Percentiles rank a stretch among this genome's conserved stretches.
Evolutionary conservation across 2,888 invertebrate genomes (phyloP).

Genomic region (Helleia helle): DNA sequence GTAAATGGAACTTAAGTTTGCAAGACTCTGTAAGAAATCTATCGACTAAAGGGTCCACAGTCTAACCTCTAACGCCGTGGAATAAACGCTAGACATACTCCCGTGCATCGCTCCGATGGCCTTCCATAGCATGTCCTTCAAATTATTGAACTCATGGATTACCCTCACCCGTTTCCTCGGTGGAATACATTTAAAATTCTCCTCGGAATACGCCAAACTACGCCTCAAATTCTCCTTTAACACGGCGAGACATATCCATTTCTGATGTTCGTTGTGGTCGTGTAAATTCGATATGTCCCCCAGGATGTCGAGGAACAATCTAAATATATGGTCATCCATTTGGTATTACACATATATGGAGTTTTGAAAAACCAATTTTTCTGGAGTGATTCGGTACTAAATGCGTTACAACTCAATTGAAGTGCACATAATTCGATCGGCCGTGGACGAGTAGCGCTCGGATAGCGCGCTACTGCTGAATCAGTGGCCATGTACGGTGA

Average conservation of each 20-base stretch:
- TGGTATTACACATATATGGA: too few relatives aligned
- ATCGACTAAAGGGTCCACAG: background rate
- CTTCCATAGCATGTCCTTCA: slow-evolving; percentile 49
- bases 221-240: slow-evolving; percentile 40
- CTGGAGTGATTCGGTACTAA: too few relatives aligned
- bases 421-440: slow-evolving; percentile 11
- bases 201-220: slow-evolving; percentile 36
- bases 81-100: slow-evolving; percentile 25
- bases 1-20: slow-evolving; percentile 13
- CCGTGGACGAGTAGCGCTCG: slow-evolving; percentile 9
- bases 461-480: slow-evolving; percentile 27
- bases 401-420: too few relatives aligned
- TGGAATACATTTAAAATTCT: slow-evolving; percentile 28
- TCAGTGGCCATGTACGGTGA: slow-evolving; percentile 38
- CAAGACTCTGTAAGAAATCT: background rate
- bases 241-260: slow-evolving; percentile 47
- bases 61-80: slow-evolving; percentile 25
- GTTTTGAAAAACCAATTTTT: too few relatives aligned
- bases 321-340: slow-evolving; percentile 29
- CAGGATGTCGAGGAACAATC: slow-evolving; percentile 29
- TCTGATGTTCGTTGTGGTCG: slow-evolving; percentile 32
- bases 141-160: slow-evolving; percentile 32
- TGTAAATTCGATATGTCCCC: slow-evolving; percentile 28
- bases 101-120: slow-evolving; percentile 49
- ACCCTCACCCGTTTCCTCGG: slow-evolving; percentile 28